A percentile compares a stretch with the other conserved stretches of the same genome.
phyloP scores from a whole-genome alignment of 1,140 invertebrate genomes.

The Orius insidiosus region DNA sequence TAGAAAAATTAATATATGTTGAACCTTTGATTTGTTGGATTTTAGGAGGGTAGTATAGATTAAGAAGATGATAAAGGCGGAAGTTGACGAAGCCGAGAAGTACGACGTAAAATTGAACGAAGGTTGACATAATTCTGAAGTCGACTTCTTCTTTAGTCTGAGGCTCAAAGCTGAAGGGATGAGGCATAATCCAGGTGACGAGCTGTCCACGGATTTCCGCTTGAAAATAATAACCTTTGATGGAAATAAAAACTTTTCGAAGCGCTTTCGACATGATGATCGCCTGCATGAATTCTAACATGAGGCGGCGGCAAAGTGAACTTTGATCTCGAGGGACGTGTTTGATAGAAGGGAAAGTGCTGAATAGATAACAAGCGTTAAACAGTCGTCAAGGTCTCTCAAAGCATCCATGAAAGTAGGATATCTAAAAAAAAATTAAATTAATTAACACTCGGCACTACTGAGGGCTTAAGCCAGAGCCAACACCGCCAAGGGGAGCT shows the following conservation, averaged over 20 bases:
- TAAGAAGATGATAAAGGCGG: slow-evolving; percentile 75
- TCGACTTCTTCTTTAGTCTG: slow-evolving; percentile 77
- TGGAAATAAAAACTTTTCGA: slow-evolving; percentile 91
- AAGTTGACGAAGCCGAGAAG: slow-evolving; percentile 92
- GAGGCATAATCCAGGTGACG: slow-evolving; percentile 96
- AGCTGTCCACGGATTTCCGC: slow-evolving; percentile 89
- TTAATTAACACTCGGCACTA: too few relatives aligned
- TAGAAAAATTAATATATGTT: not conserved
- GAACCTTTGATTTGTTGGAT: slow-evolving; percentile 31
- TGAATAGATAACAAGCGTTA: slow-evolving; percentile 91
- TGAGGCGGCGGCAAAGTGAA: slow-evolving; percentile 63
- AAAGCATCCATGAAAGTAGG: slow-evolving; percentile 94
- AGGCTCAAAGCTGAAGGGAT: slow-evolving; percentile 70
- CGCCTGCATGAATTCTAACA: slow-evolving; percentile 93
- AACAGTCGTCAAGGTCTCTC: slow-evolving; percentile 89
- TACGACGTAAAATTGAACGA: slow-evolving; percentile 92
- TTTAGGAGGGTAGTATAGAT: slow-evolving; percentile 88
- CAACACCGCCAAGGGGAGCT: too few relatives aligned
- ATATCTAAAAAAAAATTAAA: slow-evolving; percentile 54
- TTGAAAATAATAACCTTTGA: slow-evolving; percentile 98
- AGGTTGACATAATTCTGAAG: slow-evolving; percentile 92
- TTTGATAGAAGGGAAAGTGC: slow-evolving; percentile 77
- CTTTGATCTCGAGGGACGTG: slow-evolving; percentile 52
- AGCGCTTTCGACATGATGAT: slow-evolving; percentile 82
- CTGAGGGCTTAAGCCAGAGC: too few relatives aligned